Percentiles rank a stretch among this genome's conserved stretches.
Evolutionary conservation across 1,140 invertebrate genomes (phyloP).

Genomic region (Meteorus sp.): DNA sequence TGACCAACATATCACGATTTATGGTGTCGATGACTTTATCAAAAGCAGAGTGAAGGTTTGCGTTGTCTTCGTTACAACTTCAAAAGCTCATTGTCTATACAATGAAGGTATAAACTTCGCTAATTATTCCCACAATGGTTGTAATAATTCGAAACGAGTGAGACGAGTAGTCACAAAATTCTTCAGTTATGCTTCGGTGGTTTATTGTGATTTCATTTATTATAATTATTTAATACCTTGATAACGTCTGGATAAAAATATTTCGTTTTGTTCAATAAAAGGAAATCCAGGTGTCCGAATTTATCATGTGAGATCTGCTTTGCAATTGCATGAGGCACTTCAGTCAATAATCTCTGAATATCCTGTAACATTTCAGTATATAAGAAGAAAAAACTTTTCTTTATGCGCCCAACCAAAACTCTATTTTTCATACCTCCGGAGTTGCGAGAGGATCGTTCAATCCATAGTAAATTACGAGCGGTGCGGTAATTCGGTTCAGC

Average conservation of each 20-base stretch:
- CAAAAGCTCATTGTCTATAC: too few relatives aligned
- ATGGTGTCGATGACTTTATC: too few relatives aligned
- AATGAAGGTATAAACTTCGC: too few relatives aligned
- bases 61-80: too few relatives aligned
- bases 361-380: background rate
- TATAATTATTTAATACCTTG: slow-evolving; percentile 29
- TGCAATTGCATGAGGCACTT: slow-evolving; percentile 55
- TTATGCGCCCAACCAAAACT: too few relatives aligned
- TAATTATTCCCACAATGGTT: too few relatives aligned
- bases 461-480: slow-evolving; percentile 67
- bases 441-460: slow-evolving; percentile 68
- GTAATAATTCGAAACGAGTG: too few relatives aligned
- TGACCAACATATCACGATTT: too few relatives aligned
- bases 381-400: slow-evolving; percentile 17
- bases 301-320: slow-evolving; percentile 59
- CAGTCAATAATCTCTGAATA: slow-evolving; percentile 53
- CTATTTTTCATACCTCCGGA: slow-evolving; percentile 36
- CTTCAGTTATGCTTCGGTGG: too few relatives aligned
- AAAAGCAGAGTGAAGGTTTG: too few relatives aligned
- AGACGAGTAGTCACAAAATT: too few relatives aligned
- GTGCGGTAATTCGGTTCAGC: slow-evolving; percentile 61
- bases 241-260: slow-evolving; percentile 61
- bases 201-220: slow-evolving; percentile 7
- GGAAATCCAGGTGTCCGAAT: slow-evolving; percentile 75
- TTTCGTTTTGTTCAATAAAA: slow-evolving; percentile 66